phyloP scores from a whole-genome alignment of 2,888 invertebrate genomes.

The Oxycera nigricornis region DNA sequence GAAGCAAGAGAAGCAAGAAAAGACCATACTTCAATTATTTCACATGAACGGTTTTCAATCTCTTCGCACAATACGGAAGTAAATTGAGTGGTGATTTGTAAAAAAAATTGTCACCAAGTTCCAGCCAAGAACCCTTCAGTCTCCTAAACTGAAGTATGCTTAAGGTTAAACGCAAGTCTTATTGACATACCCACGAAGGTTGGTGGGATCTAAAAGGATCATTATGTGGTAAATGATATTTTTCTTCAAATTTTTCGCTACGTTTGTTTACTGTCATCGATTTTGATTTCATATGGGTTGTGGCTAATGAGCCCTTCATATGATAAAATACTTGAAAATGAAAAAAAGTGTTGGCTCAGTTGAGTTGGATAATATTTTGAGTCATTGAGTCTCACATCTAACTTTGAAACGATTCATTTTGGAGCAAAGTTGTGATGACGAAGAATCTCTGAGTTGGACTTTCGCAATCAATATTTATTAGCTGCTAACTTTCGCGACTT shows the following conservation, averaged over 20 bases:
- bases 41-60: conserved; percentile 36
- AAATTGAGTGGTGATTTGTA: conserved; percentile 32
- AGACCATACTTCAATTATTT: conserved; percentile 20
- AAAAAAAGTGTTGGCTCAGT: too few relatives aligned
- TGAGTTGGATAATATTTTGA: too few relatives aligned
- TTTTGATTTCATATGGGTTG: neutral
- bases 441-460: too few relatives aligned
- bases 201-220: neutral
- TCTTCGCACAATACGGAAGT: conserved; percentile 19
- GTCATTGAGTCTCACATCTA: too few relatives aligned
- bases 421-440: too few relatives aligned
- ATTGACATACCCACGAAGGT: neutral
- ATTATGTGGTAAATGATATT: conserved; percentile 14
- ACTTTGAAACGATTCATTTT: too few relatives aligned
- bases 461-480: too few relatives aligned
- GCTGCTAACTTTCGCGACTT: too few relatives aligned
- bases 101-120: neutral
- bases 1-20: neutral
- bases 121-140: neutral
- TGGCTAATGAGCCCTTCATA: too few relatives aligned
- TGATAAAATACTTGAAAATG: too few relatives aligned
- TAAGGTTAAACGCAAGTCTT: neutral
- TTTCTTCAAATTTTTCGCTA: neutral
- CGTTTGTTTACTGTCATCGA: neutral
- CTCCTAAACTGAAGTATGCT: conserved; percentile 17